Percentiles rank a stretch among this genome's conserved stretches.
Conservation (phyloP, 2,113 vertebrate genomes). For the Psammodynastes pulverulentus region DNA sequence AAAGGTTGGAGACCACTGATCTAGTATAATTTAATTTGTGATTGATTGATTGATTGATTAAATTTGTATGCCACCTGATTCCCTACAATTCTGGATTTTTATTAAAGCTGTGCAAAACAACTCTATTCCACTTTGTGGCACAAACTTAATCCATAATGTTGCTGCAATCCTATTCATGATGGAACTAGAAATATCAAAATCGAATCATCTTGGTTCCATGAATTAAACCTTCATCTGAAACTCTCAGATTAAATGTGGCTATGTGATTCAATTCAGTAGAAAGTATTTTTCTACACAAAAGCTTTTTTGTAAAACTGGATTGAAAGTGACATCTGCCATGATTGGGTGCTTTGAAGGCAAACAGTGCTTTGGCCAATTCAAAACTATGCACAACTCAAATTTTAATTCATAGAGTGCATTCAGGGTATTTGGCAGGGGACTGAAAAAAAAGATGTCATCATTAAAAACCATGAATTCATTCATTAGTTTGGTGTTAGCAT, state of each 20-base stretch:
- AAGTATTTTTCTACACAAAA: neutral
- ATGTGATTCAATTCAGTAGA: neutral
- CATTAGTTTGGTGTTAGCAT: neutral
- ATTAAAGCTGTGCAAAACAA: neutral
- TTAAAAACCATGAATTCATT: neutral
- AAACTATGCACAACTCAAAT: neutral
- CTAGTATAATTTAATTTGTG: neutral
- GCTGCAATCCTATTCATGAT: neutral
- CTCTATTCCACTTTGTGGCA: neutral
- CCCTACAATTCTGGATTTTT: neutral
- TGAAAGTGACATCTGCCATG: neutral
- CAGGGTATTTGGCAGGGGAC: neutral
- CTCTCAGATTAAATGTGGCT: neutral
- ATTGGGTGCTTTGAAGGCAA: neutral
- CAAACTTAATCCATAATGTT: neutral
- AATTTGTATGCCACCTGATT: neutral
- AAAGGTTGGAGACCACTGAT: neutral
- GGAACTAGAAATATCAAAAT: neutral
- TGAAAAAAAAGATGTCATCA: neutral
- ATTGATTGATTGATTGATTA: neutral
- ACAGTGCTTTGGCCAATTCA: neutral
- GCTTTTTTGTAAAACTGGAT: neutral
- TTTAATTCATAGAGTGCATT: neutral
- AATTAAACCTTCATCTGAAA: neutral
- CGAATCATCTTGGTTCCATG: neutral